phyloP scores from a whole-genome alignment of 1,140 invertebrate genomes.

The Brachionus sp. region DNA sequence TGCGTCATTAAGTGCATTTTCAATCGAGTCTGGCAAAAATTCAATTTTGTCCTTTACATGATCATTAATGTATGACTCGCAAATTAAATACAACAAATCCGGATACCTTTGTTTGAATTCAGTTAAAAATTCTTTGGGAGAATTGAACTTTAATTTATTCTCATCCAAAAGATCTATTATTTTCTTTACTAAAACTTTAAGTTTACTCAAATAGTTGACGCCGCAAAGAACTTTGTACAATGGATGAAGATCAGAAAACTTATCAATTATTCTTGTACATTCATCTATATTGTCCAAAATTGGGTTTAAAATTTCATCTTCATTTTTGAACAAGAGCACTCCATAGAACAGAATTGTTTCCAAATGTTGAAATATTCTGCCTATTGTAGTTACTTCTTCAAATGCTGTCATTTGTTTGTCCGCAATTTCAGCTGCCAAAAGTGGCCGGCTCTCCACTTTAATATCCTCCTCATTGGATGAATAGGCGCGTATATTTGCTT shows the following conservation, averaged over 20 bases:
- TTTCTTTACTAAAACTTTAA: not conserved
- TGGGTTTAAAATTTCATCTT: conserved; percentile 45
- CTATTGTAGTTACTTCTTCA: conserved; percentile 31
- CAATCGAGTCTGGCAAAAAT: conserved; percentile 23
- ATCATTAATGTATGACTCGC: conserved; percentile 30
- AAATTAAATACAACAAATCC: conserved; percentile 25
- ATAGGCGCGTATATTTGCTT: not conserved
- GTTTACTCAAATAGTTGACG: conserved; percentile 44
- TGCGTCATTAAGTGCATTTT: conserved; percentile 21
- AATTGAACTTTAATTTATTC: conserved; percentile 38
- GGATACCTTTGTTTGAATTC: conserved; percentile 44
- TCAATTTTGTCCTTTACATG: not conserved
- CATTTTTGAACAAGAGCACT: conserved; percentile 36
- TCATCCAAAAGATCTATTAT: conserved; percentile 33
- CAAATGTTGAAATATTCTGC: conserved; percentile 31
- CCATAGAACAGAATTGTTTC: conserved; percentile 35
- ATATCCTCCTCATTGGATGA: not conserved
- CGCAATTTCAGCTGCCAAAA: conserved; percentile 18
- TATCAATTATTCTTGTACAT: conserved; percentile 35
- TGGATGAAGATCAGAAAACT: conserved; percentile 30
- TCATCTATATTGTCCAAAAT: conserved; percentile 28
- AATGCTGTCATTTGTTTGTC: conserved; percentile 32
- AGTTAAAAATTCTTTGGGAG: conserved; percentile 29
- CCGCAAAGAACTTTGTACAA: conserved; percentile 43
- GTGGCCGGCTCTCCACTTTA: conserved; percentile 2